Conservation (phyloP, 2,113 vertebrate genomes). For the Arenaria interpres region DNA sequence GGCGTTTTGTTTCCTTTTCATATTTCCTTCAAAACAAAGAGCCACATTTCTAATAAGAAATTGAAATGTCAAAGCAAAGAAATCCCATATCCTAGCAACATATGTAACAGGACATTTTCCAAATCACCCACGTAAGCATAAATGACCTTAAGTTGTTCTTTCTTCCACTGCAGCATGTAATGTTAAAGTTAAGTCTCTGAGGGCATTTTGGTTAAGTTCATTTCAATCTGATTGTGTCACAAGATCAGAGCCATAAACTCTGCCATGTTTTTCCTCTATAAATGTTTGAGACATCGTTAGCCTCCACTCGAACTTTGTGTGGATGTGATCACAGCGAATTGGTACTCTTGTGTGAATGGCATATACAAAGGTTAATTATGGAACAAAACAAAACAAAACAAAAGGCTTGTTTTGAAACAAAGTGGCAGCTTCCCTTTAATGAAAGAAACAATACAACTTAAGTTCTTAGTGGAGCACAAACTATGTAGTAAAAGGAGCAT, state of each 20-base stretch:
- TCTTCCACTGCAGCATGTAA: background rate
- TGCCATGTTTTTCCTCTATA: background rate
- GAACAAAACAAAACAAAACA: background rate
- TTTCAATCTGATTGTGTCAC: conserved; percentile 7
- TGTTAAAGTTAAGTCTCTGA: background rate
- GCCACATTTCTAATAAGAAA: background rate
- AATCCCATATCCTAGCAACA: background rate
- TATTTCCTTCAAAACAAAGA: background rate
- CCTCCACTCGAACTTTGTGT: background rate
- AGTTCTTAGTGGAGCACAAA: background rate
- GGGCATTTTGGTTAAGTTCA: conserved; percentile 11
- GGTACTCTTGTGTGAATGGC: background rate
- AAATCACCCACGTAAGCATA: background rate
- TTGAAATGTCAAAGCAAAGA: background rate
- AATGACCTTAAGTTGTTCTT: background rate
- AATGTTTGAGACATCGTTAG: conserved; percentile 39
- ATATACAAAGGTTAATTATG: background rate
- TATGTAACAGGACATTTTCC: background rate
- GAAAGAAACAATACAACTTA: background rate
- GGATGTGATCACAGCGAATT: background rate
- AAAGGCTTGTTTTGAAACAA: background rate
- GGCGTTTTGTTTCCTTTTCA: background rate
- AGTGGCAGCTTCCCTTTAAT: background rate
- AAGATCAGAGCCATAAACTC: conserved; percentile 7
- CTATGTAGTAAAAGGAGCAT: background rate